Evolutionary conservation across 2,113 vertebrate genomes (phyloP).

Genomic region (Syngnathoides biaculeatus): DNA sequence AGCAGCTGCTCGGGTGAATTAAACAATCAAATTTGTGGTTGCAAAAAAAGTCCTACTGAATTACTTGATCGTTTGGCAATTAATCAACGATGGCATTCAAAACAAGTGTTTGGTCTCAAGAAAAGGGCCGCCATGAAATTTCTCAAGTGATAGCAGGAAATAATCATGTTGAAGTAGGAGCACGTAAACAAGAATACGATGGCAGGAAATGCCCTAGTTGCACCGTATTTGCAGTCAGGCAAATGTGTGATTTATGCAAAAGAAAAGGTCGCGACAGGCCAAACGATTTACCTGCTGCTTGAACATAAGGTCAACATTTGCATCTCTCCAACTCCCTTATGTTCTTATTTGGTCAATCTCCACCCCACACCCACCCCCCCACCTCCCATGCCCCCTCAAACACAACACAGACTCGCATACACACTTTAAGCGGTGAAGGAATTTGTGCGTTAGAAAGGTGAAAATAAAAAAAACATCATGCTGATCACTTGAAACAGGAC

Average conservation of each 20-base stretch:
- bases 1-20: not conserved
- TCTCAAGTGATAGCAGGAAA: not conserved
- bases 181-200: not conserved
- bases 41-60: not conserved
- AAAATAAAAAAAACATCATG: not conserved
- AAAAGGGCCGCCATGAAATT: slow-evolving; percentile 4
- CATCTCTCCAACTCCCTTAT: slow-evolving; percentile 31
- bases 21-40: not conserved
- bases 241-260: slow-evolving; percentile 34
- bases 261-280: slow-evolving; percentile 14
- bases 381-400: no score
- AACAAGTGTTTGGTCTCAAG: slow-evolving; percentile 7
- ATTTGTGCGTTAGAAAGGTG: not conserved
- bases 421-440: not conserved
- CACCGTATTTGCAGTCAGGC: slow-evolving; percentile 2
- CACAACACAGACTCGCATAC: no score
- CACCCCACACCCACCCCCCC: no score
- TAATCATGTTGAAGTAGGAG: not conserved
- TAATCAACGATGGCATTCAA: slow-evolving; percentile 9
- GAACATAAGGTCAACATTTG: slow-evolving; percentile 52
- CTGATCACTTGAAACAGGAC: not conserved
- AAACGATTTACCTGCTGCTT: slow-evolving; percentile 52
- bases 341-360: not conserved
- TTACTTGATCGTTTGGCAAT: not conserved
- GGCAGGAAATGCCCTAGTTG: not conserved